phyloP scores from a whole-genome alignment of 2,113 vertebrate species.

The Ptilorrhoa leucosticta region DNA sequence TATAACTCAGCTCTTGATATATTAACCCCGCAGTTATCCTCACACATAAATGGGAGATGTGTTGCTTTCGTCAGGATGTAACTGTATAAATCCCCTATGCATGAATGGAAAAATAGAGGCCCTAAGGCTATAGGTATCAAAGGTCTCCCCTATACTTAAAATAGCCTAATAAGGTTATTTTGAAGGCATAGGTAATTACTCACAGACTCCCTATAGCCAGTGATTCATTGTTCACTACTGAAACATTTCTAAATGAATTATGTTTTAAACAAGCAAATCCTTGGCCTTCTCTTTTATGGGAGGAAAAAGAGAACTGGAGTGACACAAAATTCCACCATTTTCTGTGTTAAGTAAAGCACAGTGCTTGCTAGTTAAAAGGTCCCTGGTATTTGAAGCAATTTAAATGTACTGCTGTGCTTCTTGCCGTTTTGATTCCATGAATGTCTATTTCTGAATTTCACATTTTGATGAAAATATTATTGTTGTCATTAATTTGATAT shows the following conservation, averaged over 20 bases:
- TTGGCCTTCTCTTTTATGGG: not conserved
- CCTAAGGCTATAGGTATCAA: constrained; percentile 38
- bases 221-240: constrained; percentile 54
- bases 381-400: not conserved
- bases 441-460: not conserved
- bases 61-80: constrained; percentile 53
- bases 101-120: constrained; percentile 40
- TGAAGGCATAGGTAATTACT: constrained; percentile 46
- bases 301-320: not conserved
- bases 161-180: constrained; percentile 54
- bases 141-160: constrained; percentile 46
- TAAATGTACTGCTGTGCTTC: not conserved
- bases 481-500: constrained; percentile 66
- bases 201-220: not conserved
- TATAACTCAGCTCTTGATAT: constrained; percentile 44
- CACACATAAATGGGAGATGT: constrained; percentile 48
- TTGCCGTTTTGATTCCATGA: not conserved
- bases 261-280: constrained; percentile 49
- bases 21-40: constrained; percentile 39
- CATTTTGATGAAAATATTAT: constrained; percentile 56
- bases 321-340: not conserved
- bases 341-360: not conserved
- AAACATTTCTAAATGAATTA: constrained; percentile 45
- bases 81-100: constrained; percentile 43
- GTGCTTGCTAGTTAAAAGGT: not conserved